phyloP scores from a whole-genome alignment of 2,797 vertebrate species.

The Masticophis lateralis region DNA sequence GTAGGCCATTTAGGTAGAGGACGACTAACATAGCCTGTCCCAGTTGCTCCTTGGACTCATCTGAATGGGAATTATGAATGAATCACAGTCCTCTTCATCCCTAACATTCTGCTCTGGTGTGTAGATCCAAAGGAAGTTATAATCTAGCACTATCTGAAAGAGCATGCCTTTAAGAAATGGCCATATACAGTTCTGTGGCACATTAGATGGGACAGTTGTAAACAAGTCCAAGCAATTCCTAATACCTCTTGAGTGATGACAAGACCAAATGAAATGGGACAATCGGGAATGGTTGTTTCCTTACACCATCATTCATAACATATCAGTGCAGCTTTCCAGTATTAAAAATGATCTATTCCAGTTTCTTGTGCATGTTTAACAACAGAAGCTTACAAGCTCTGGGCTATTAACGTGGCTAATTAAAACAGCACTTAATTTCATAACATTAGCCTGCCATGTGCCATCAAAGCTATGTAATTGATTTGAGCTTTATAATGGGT shows the following conservation, averaged over 20 bases:
- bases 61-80: not conserved
- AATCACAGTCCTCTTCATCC: not conserved
- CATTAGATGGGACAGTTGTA: not conserved
- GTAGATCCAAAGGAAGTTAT: not conserved
- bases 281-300: not conserved
- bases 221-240: not conserved
- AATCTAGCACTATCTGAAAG: not conserved
- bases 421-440: conserved; percentile 37
- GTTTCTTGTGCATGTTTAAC: conserved; percentile 7
- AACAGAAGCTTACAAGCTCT: conserved; percentile 12
- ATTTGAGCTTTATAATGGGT: conserved; percentile 24
- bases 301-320: not conserved
- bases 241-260: not conserved
- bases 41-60: not conserved
- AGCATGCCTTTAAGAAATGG: not conserved
- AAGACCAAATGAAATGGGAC: not conserved
- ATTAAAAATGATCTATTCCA: conserved; percentile 1
- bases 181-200: not conserved
- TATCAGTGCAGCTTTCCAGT: not conserved
- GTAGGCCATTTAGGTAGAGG: not conserved
- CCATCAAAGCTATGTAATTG: conserved; percentile 24
- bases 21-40: not conserved
- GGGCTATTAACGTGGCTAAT: conserved; percentile 25
- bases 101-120: not conserved
- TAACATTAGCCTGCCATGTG: conserved; percentile 20